phyloP scores from a whole-genome alignment of 2,797 vertebrate genomes.

The Clarias platycephalus region DNA sequence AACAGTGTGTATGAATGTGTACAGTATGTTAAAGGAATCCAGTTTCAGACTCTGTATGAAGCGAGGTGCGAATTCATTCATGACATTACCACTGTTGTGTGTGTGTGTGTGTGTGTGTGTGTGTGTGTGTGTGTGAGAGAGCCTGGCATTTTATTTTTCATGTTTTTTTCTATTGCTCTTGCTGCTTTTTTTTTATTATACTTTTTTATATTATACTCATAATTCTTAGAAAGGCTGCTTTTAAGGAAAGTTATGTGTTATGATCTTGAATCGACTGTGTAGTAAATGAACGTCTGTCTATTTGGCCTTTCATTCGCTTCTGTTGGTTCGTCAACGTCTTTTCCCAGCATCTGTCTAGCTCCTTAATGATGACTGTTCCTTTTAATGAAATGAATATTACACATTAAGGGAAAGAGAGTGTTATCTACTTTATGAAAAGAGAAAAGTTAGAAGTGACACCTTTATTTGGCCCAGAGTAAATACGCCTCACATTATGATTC shows the following conservation, averaged over 20 bases:
- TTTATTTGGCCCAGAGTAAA: conserved; percentile 9
- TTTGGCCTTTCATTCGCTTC: neutral
- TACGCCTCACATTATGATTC: neutral
- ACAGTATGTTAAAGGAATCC: neutral
- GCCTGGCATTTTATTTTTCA: neutral
- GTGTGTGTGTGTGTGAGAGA: neutral
- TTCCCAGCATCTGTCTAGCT: neutral
- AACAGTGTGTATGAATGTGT: neutral
- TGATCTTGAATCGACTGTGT: neutral
- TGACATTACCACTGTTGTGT: neutral
- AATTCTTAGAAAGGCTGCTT: neutral
- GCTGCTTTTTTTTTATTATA: neutral
- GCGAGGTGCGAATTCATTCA: neutral
- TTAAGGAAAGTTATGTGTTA: neutral
- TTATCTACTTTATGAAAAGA: neutral
- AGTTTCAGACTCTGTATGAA: neutral
- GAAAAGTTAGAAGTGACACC: neutral
- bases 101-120: neutral
- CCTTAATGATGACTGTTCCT: conserved; percentile 1
- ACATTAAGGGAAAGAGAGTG: neutral
- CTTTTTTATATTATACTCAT: too few relatives aligned
- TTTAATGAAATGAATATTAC: neutral
- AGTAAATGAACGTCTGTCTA: neutral
- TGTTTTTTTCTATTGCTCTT: neutral
- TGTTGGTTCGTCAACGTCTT: neutral